phyloP scores from a whole-genome alignment of 1,140 invertebrate genomes.

The Drosophila eugracilis region DNA sequence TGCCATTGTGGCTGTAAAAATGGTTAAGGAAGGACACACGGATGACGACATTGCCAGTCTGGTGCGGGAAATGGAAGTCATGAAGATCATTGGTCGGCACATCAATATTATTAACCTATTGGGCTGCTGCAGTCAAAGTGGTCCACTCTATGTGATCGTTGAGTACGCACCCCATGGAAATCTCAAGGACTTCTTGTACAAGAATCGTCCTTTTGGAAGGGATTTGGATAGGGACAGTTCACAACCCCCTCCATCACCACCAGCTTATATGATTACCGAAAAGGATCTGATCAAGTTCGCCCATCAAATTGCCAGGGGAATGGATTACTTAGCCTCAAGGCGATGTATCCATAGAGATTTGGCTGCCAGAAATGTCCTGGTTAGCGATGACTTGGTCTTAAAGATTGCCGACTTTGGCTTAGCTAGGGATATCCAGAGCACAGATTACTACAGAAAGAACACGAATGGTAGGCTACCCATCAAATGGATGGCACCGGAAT shows the following conservation, averaged over 20 bases:
- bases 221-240: constrained; percentile 85
- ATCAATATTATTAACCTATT: constrained; percentile 98
- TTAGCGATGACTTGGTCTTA: constrained; percentile 95
- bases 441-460: constrained; percentile 98
- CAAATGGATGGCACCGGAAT: constrained; percentile 99
- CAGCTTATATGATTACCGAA: constrained; percentile 92
- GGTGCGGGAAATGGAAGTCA: constrained; percentile 99
- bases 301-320: constrained; percentile 97
- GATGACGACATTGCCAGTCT: constrained; percentile 99
- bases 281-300: constrained; percentile 98
- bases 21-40: constrained; percentile 99
- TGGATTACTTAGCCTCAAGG: constrained; percentile 97
- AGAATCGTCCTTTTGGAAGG: constrained; percentile 88
- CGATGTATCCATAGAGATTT: constrained; percentile 98
- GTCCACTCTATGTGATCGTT: constrained; percentile 97
- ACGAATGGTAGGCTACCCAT: constrained; percentile 97
- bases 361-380: constrained; percentile 98
- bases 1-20: constrained; percentile 98
- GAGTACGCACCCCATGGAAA: constrained; percentile 98
- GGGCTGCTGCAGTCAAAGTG: constrained; percentile 98
- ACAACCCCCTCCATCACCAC: constrained; percentile 65
- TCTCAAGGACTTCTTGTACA: constrained; percentile 95
- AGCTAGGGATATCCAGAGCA: constrained; percentile 96
- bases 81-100: constrained; percentile 99
- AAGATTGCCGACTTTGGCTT: constrained; percentile 99